Percentiles rank a stretch among this genome's conserved stretches.
Evolutionary conservation across 2,113 vertebrate species (phyloP).

Genomic region (Carassius gibelio): DNA sequence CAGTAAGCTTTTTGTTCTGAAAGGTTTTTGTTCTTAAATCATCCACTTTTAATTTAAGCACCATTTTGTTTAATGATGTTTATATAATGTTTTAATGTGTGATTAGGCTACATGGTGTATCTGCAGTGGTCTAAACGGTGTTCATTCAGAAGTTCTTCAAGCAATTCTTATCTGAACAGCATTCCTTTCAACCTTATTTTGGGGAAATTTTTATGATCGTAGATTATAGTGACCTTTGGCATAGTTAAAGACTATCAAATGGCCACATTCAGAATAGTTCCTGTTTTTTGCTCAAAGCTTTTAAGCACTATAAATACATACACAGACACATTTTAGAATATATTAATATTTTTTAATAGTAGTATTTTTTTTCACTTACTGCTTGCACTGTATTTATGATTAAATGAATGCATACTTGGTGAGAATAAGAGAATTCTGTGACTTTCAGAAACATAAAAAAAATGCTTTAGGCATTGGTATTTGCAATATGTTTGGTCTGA

Average conservation of each 20-base stretch:
- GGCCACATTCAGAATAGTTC: neutral
- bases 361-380: neutral
- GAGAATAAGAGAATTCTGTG: too few species aligned
- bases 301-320: neutral
- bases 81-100: neutral
- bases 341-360: neutral
- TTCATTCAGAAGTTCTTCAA: neutral
- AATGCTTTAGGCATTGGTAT: neutral
- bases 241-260: neutral
- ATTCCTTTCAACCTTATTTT: constrained; percentile 11
- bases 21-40: neutral
- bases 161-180: neutral
- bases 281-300: neutral
- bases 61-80: neutral
- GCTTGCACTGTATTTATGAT: neutral
- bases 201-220: neutral
- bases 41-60: neutral
- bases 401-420: neutral
- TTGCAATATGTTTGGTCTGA: neutral
- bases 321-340: neutral
- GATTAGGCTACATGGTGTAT: neutral
- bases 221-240: neutral
- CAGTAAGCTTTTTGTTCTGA: neutral
- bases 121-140: neutral
- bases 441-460: neutral